phyloP scores from a whole-genome alignment of 2,888 invertebrate genomes.

The Dynastes hyllus region DNA sequence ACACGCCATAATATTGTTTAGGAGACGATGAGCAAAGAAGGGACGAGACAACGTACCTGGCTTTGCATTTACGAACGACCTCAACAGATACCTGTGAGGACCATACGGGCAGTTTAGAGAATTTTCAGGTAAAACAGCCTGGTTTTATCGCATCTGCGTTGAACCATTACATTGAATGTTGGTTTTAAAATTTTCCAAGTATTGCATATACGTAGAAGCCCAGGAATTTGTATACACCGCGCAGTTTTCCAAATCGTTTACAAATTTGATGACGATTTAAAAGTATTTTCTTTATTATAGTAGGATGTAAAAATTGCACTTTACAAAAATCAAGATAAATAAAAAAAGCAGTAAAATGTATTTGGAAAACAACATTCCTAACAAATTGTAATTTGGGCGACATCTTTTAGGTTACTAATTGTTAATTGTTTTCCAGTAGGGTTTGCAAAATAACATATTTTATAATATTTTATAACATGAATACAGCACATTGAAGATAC shows the following conservation, averaged over 20 bases:
- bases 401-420: no score
- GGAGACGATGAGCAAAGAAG: conserved; percentile 37
- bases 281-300: neutral
- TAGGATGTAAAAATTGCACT: no score
- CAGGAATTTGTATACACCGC: neutral
- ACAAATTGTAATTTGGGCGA: no score
- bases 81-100: conserved; percentile 40
- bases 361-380: no score
- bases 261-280: neutral
- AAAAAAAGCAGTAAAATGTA: no score
- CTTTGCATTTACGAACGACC: conserved; percentile 35
- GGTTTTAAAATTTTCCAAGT: conserved; percentile 38
- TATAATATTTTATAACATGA: no score
- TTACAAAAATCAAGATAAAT: no score
- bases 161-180: conserved; percentile 31
- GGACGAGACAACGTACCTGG: conserved; percentile 42
- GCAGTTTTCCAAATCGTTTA: neutral
- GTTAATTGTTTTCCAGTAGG: no score
- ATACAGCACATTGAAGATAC: no score
- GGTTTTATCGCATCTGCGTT: conserved; percentile 35
- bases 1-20: conserved; percentile 39
- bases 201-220: neutral
- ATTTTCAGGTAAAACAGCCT: conserved; percentile 45
- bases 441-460: no score
- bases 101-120: conserved; percentile 45